Base-by-base conservation (phyloP, 2,888 invertebrate genomes). In the Caenorhabditis japonica region DNA sequence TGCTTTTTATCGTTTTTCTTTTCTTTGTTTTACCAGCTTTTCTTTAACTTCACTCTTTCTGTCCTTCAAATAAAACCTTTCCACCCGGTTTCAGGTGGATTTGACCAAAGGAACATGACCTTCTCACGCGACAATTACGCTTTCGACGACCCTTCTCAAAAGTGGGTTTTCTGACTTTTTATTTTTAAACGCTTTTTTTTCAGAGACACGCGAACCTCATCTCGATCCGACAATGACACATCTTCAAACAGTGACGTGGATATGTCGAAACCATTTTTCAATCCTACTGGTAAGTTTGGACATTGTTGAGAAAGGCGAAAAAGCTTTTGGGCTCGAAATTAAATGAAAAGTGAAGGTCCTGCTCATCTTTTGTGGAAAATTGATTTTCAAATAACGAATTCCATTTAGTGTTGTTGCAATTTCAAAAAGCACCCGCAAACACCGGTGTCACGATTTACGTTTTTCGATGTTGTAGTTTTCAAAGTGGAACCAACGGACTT, bases 211-310 rank as follows among this genome's bases (percentile, higher is more conserved):
- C 8, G 47, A 49, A 49, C 39, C 4, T 64, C 64, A 3, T 43
- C 55, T 3, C 39, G 53, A n/a, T 55, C 62, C 5, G 34, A 41
- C 36, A 46, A 58, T 4, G 51, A 49, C 4, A 12, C 27, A 13
- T 55, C 47, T 33, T 59, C 58, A 12, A 36, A 68, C 36, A 38
- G 52, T 25, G 51, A 58, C 38, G 58, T 68, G 12, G 68, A 68
- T 36, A 68, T 68, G 68, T 68, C 68, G 1, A 68, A 58, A 38
- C 68, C 68, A 8, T 68, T 58, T 21, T 68, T 68, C 58, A 68
- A 68, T 38, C 68, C 68, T 4, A 58, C 68, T 10, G 66, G 66
- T 58, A 7, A 27, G 61, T 53, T 33, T 4, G 8, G 15, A 4
- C 27, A 30, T 10, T 30, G 30, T 30, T n/a, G n/a, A n/a, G n/a